phyloP scores from a whole-genome alignment of 2,113 vertebrate genomes.

The Acrocephalus arundinaceus region DNA sequence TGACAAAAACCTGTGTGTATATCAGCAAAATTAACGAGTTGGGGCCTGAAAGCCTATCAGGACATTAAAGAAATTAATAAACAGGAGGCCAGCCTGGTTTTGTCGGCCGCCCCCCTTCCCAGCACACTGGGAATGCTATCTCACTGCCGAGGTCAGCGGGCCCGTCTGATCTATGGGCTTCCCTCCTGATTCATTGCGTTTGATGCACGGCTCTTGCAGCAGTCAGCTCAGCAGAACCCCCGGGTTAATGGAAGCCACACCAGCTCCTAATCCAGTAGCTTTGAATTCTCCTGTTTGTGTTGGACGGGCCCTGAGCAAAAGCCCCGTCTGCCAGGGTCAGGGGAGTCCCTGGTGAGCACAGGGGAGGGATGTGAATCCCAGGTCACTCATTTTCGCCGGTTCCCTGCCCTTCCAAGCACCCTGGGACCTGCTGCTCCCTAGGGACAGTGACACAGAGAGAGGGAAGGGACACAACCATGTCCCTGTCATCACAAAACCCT shows the following conservation, averaged over 20 bases:
- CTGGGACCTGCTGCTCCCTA: background rate
- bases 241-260: slow-evolving; percentile 68
- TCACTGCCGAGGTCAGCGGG: slow-evolving; percentile 49
- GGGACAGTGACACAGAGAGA: background rate
- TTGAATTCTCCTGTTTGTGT: slow-evolving; percentile 30
- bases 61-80: background rate
- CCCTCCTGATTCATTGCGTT: slow-evolving; percentile 32
- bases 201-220: background rate
- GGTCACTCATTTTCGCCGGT: background rate
- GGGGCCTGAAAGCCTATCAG: background rate
- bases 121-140: background rate
- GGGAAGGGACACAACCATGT: background rate
- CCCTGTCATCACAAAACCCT: background rate
- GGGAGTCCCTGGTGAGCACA: background rate
- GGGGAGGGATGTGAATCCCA: background rate
- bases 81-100: background rate
- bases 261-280: slow-evolving; percentile 47
- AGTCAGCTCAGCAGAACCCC: background rate
- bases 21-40: background rate
- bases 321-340: slow-evolving; percentile 35
- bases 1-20: background rate
- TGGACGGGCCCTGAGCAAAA: background rate
- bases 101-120: background rate
- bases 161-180: background rate
- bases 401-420: rapidly evolving